Evolutionary conservation across 2,113 vertebrate species (phyloP).

Genomic region (Cardinalis cardinalis): DNA sequence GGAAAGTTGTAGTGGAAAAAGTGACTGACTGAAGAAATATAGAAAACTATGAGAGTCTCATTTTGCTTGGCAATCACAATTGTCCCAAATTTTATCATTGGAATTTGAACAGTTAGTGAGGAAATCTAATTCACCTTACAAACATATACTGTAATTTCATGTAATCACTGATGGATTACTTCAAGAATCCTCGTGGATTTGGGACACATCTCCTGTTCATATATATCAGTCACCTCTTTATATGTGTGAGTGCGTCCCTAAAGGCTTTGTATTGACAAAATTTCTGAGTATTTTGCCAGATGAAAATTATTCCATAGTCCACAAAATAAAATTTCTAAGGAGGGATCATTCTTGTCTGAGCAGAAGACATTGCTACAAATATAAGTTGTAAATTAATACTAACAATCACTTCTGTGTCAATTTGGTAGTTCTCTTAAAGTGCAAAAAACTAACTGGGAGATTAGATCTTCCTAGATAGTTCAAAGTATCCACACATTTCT

Average conservation of each 20-base stretch:
- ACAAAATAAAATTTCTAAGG: neutral
- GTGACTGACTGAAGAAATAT: neutral
- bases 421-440: neutral
- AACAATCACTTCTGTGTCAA: neutral
- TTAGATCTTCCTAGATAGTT: neutral
- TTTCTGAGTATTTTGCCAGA: neutral
- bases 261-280: neutral
- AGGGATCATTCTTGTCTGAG: neutral
- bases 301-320: neutral
- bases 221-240: neutral
- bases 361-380: neutral
- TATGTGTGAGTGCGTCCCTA: fast-evolving
- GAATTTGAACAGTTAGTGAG: neutral
- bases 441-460: neutral
- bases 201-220: neutral
- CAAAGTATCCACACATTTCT: neutral
- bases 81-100: neutral
- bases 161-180: neutral
- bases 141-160: neutral
- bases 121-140: neutral
- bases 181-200: neutral
- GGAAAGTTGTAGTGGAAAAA: neutral
- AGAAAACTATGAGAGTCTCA: neutral
- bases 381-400: neutral
- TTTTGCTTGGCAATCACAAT: neutral